These are phyloP conservation scores for Drosophila sturtevanti DNA, from an alignment of 1,140 invertebrate species.

Conservation along the genomic window DNA sequence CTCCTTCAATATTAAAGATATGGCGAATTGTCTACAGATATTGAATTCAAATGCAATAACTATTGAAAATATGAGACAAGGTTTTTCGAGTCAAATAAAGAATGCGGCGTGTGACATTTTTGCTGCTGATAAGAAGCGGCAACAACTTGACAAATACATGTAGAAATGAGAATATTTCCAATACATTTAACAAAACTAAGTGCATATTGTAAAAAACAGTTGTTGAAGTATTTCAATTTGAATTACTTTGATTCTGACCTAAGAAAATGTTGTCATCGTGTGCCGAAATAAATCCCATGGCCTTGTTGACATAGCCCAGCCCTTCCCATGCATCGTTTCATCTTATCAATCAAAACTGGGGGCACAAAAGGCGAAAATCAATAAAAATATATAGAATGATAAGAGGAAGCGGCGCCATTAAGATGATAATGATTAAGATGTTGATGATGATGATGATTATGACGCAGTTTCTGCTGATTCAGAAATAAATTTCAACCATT, in stretches of 20 bases:
- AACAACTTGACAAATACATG: neutral
- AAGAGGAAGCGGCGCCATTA: slow-evolving; percentile 26
- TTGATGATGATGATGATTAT: slow-evolving; percentile 32
- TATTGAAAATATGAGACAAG: neutral
- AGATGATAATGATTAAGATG: slow-evolving; percentile 1
- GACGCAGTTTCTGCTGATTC: slow-evolving; percentile 66
- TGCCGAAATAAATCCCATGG: neutral
- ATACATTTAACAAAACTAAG: slow-evolving; percentile 41
- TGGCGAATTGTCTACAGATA: neutral
- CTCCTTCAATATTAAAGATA: neutral
- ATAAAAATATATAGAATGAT: slow-evolving; percentile 41
- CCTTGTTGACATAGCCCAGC: neutral
- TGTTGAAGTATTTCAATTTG: neutral
- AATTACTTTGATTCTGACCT: slow-evolving; percentile 26
- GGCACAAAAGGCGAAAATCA: slow-evolving; percentile 44
- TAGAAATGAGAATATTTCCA: neutral
- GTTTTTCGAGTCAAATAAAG: neutral
- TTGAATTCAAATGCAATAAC: neutral
- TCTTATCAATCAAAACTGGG: slow-evolving; percentile 47
- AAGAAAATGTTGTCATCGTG: neutral
- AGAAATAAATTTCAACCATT: slow-evolving; percentile 30
- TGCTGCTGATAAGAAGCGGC: neutral
- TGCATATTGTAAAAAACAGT: neutral
- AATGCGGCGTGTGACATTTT: neutral
- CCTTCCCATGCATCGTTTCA: neutral